Percentiles rank a stretch among this genome's conserved stretches.
Evolutionary conservation across 2,113 vertebrate genomes (phyloP).

Genomic region (Callaeas wilsoni): DNA sequence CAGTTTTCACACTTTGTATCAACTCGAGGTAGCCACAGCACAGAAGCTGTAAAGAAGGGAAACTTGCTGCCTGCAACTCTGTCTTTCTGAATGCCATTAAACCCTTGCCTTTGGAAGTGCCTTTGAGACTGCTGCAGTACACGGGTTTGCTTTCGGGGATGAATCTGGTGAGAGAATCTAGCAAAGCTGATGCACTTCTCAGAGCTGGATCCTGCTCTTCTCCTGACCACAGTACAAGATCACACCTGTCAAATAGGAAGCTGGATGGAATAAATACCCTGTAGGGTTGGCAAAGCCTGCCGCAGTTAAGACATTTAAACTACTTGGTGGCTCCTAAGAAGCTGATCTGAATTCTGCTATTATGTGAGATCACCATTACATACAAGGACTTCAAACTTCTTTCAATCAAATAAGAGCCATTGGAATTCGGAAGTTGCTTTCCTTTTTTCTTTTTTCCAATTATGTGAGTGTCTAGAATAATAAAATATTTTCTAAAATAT

Average conservation of each 20-base stretch:
- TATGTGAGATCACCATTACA: neutral
- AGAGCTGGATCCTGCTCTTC: neutral
- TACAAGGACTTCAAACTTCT: neutral
- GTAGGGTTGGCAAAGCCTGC: neutral
- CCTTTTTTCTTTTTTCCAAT: neutral
- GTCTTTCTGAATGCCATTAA: neutral
- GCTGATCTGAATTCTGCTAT: neutral
- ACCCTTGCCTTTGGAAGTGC: neutral
- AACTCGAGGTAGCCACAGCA: neutral
- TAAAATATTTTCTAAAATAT: neutral
- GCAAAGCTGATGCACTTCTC: neutral
- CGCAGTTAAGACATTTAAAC: neutral
- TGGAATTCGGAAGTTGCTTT: neutral
- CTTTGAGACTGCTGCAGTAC: neutral
- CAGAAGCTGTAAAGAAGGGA: neutral
- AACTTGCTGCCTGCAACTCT: neutral
- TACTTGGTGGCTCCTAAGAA: neutral
- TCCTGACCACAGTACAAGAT: neutral
- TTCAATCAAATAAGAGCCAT: neutral
- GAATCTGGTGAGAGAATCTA: neutral
- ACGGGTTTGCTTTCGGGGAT: neutral
- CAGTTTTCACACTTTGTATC: neutral
- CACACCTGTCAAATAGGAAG: neutral
- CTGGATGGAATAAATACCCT: neutral
- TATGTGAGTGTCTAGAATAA: neutral